phyloP scores from a whole-genome alignment of 2,888 invertebrate species.

The Drosophila mimica region DNA sequence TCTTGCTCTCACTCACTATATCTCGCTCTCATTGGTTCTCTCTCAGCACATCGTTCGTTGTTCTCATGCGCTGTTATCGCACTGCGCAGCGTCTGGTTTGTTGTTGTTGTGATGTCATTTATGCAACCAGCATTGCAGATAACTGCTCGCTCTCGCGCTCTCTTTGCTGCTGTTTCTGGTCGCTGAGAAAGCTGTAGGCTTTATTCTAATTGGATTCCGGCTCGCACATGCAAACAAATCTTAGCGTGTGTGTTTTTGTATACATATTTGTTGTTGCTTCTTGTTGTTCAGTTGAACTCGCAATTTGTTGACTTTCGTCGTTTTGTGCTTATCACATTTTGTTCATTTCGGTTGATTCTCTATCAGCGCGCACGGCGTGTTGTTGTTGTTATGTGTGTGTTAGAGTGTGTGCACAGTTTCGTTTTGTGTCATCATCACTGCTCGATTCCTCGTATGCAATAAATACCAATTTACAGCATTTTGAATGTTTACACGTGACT shows the following conservation, averaged over 20 bases:
- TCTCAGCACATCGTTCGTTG: not conserved
- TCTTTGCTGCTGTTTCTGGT: conserved; percentile 10
- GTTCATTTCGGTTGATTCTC: conserved; percentile 38
- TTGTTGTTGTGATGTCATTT: conserved; percentile 70
- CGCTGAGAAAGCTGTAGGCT: conserved; percentile 36
- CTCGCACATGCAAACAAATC: conserved; percentile 50
- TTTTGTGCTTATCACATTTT: conserved; percentile 68
- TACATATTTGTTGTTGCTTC: conserved; percentile 21
- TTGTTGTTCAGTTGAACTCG: conserved; percentile 60
- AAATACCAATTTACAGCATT: conserved; percentile 76
- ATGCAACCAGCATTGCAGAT: conserved; percentile 60
- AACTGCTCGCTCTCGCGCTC: conserved; percentile 24
- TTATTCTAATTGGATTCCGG: conserved; percentile 76
- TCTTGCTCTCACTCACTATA: conserved; percentile 3
- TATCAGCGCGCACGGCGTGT: not conserved
- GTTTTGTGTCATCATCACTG: conserved; percentile 29
- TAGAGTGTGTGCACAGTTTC: conserved; percentile 18
- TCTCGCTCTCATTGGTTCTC: not conserved
- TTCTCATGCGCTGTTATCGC: conserved; percentile 55
- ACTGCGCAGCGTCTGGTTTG: conserved; percentile 37
- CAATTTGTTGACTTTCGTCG: conserved; percentile 75
- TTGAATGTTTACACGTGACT: conserved; percentile 75
- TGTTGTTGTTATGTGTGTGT: not conserved
- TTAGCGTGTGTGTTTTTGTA: conserved; percentile 11
- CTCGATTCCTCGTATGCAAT: conserved; percentile 54